A percentile compares a stretch with the other conserved stretches of the same genome.
Conservation (phyloP, 2,888 invertebrate genomes). For the Drosophila rellima region DNA sequence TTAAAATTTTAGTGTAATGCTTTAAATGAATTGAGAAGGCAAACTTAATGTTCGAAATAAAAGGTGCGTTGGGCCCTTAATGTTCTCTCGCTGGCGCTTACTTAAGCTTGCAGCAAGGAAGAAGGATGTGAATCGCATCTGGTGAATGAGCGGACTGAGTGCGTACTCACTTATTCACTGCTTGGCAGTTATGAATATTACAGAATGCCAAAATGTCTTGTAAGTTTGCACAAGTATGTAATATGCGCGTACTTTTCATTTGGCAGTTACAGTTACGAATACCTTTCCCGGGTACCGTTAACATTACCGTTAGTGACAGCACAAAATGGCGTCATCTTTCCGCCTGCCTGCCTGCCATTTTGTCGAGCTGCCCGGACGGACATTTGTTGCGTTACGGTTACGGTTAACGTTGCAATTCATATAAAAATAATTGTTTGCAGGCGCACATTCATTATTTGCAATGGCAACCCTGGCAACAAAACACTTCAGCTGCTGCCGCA, state of each 20-base stretch:
- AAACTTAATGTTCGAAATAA: constrained; percentile 16
- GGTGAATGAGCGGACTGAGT: constrained; percentile 6
- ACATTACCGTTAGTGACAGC: constrained; percentile 72
- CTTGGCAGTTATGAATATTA: constrained; percentile 73
- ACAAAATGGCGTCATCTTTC: constrained; percentile 47
- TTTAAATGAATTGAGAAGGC: constrained; percentile 24
- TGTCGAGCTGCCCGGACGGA: constrained; percentile 13
- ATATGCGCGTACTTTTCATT: constrained; percentile 72
- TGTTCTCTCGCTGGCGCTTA: constrained; percentile 26
- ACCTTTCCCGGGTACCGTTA: background rate
- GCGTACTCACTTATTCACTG: constrained; percentile 54
- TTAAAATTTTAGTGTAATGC: background rate
- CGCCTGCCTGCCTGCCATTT: constrained; percentile 17
- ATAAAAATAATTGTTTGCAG: constrained; percentile 78
- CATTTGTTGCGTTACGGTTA: constrained; percentile 30
- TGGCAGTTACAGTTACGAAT: constrained; percentile 43
- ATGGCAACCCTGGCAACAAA: constrained; percentile 49
- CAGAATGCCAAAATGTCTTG: constrained; percentile 77
- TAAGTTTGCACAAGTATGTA: constrained; percentile 74
- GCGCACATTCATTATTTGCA: constrained; percentile 70
- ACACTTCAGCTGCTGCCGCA: constrained; percentile 10
- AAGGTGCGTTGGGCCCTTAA: constrained; percentile 19
- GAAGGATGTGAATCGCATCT: constrained; percentile 21
- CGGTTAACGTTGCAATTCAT: constrained; percentile 66
- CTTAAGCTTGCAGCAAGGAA: constrained; percentile 21